Percentiles rank a stretch among this genome's conserved stretches.
Evolutionary conservation across 1,140 invertebrate genomes (phyloP).

Genomic region (Drosophila fuyamai): DNA sequence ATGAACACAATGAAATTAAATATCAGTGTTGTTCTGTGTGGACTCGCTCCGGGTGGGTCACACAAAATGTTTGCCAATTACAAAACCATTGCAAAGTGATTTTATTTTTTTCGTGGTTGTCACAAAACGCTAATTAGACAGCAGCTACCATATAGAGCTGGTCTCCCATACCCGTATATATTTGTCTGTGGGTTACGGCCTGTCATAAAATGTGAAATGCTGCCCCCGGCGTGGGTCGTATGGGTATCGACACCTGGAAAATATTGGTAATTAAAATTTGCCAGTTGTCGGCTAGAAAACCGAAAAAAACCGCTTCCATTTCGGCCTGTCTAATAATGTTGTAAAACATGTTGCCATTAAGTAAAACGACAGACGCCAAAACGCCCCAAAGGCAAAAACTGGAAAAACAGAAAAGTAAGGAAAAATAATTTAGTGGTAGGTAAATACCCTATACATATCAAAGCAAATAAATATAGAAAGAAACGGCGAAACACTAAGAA

Average conservation of each 20-base stretch:
- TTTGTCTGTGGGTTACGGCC: slow-evolving; percentile 41
- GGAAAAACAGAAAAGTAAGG: slow-evolving; percentile 14
- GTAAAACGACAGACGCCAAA: slow-evolving; percentile 61
- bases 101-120: slow-evolving; percentile 44
- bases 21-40: slow-evolving; percentile 24
- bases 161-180: slow-evolving; percentile 13
- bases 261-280: slow-evolving; percentile 80
- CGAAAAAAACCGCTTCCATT: slow-evolving; percentile 22
- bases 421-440: slow-evolving; percentile 3
- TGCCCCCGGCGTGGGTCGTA: slow-evolving; percentile 62
- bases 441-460: slow-evolving; percentile 30
- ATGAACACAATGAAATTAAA: slow-evolving; percentile 74
- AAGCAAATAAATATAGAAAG: slow-evolving; percentile 2
- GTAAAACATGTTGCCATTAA: slow-evolving; percentile 79
- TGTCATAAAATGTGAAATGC: slow-evolving; percentile 74
- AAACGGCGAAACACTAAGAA: too few species aligned
- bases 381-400: slow-evolving; percentile 52
- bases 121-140: slow-evolving; percentile 74
- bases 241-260: slow-evolving; percentile 71
- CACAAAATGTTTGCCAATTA: slow-evolving; percentile 68
- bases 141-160: slow-evolving; percentile 55
- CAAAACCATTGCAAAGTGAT: slow-evolving; percentile 69
- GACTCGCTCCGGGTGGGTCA: slow-evolving; percentile 29
- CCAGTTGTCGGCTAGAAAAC: slow-evolving; percentile 45
- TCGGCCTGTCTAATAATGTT: slow-evolving; percentile 75